phyloP scores from a whole-genome alignment of 2,888 invertebrate genomes.

The Elegia similella region DNA sequence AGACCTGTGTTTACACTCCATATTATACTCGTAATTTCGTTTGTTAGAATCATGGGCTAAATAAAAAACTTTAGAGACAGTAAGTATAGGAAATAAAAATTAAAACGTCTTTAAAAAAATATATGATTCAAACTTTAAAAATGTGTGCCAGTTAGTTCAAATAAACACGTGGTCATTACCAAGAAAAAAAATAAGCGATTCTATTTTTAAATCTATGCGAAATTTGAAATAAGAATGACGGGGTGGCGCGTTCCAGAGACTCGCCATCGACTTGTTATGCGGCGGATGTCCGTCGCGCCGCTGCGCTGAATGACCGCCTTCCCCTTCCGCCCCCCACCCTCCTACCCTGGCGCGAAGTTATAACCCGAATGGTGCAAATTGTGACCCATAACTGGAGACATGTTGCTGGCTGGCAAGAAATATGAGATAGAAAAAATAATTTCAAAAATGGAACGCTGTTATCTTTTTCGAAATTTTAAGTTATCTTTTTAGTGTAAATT shows the following conservation, averaged over 20 bases:
- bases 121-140: not conserved
- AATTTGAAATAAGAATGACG: constrained; percentile 69
- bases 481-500: too few relatives aligned
- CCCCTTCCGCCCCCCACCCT: constrained; percentile 64
- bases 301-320: constrained; percentile 81
- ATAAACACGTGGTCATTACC: constrained; percentile 9
- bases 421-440: constrained; percentile 40
- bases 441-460: constrained; percentile 35
- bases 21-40: too few relatives aligned
- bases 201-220: constrained; percentile 62
- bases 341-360: constrained; percentile 55
- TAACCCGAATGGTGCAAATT: constrained; percentile 77
- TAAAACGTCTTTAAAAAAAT: too few relatives aligned
- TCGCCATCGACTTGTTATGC: constrained; percentile 81
- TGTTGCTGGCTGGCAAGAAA: constrained; percentile 53
- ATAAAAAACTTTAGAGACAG: too few relatives aligned
- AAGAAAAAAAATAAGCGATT: constrained; percentile 34
- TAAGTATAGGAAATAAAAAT: too few relatives aligned
- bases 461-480: too few relatives aligned
- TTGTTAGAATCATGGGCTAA: too few relatives aligned
- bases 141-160: constrained; percentile 1
- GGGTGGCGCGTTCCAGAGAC: constrained; percentile 50
- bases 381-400: constrained; percentile 75
- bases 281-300: constrained; percentile 82
- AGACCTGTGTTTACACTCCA: too few relatives aligned